Percentiles rank a stretch among this genome's conserved stretches.
These are phyloP conservation scores for Ornithoptera priamus DNA, from an alignment of 2,888 invertebrate genomes.

Conservation along the genomic window DNA sequence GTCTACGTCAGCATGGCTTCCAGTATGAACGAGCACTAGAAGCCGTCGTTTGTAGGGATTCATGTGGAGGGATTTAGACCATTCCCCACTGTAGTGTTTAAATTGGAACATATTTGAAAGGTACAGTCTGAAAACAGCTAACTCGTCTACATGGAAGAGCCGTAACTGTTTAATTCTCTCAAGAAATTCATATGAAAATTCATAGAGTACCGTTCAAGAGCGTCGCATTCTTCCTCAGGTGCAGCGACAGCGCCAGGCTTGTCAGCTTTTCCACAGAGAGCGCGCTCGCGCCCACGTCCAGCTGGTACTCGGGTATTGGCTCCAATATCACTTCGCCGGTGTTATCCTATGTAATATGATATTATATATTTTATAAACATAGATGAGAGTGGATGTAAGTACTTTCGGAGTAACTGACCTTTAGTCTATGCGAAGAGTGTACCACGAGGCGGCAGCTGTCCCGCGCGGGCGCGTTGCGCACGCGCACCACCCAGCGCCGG, in stretches of 20 bases:
- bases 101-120: too few species aligned
- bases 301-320: constrained; percentile 64
- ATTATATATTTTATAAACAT: too few species aligned
- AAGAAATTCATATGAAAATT: too few species aligned
- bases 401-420: constrained; percentile 44
- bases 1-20: too few species aligned
- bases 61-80: too few species aligned
- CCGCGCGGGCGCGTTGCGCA: constrained; percentile 38
- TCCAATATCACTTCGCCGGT: constrained; percentile 55
- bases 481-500: constrained; percentile 53
- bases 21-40: too few species aligned
- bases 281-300: constrained; percentile 56
- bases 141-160: too few species aligned
- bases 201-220: constrained; percentile 51
- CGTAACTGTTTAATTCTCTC: too few species aligned
- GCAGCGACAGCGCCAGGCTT: constrained; percentile 48
- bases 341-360: constrained; percentile 40
- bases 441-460: constrained; percentile 50
- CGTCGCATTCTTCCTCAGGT: constrained; percentile 47
- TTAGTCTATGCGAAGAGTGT: constrained; percentile 57
- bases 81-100: too few species aligned
- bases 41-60: too few species aligned
- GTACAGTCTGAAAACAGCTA: too few species aligned
- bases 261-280: constrained; percentile 40
- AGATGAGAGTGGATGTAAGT: too few species aligned